phyloP scores from a whole-genome alignment of 1,140 invertebrate genomes.

The Heterodera carotae region DNA sequence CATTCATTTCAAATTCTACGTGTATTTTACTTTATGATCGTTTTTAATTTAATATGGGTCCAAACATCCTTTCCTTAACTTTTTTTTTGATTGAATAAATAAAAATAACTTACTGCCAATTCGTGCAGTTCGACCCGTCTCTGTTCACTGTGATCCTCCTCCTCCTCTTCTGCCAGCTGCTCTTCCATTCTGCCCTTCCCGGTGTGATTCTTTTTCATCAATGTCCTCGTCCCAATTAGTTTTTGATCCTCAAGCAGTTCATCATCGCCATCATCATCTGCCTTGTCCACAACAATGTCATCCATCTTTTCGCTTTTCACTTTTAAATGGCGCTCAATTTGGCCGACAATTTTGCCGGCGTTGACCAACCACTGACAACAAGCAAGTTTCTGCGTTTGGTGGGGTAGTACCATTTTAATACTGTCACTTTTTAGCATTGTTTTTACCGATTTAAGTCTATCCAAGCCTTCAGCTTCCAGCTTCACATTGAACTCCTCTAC shows the following conservation, averaged over 20 bases:
- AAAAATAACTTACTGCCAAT: conserved; percentile 2
- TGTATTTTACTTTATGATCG: too few species aligned
- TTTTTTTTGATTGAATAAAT: too few species aligned
- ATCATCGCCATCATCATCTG: neutral
- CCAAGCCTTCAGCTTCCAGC: conserved; percentile 15
- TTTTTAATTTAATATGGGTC: too few species aligned
- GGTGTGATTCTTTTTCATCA: neutral
- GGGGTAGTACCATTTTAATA: neutral
- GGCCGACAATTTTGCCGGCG: conserved; percentile 13
- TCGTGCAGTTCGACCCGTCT: conserved; percentile 6
- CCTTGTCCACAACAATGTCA: neutral
- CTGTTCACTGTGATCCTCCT: conserved; percentile 9
- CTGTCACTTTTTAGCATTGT: neutral
- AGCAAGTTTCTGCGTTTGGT: conserved; percentile 19
- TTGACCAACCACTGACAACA: conserved; percentile 39
- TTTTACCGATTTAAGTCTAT: conserved; percentile 13
- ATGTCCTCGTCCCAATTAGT: neutral
- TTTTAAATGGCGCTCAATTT: neutral
- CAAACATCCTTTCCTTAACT: too few species aligned
- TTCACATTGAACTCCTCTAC: conserved; percentile 28
- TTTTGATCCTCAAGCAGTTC: neutral
- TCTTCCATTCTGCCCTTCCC: conserved; percentile 9
- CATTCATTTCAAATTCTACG: too few species aligned
- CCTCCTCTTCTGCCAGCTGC: conserved; percentile 17
- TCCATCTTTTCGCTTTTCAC: neutral